phyloP scores from a whole-genome alignment of 2,113 vertebrate species.

The Microtus ochrogaster region DNA sequence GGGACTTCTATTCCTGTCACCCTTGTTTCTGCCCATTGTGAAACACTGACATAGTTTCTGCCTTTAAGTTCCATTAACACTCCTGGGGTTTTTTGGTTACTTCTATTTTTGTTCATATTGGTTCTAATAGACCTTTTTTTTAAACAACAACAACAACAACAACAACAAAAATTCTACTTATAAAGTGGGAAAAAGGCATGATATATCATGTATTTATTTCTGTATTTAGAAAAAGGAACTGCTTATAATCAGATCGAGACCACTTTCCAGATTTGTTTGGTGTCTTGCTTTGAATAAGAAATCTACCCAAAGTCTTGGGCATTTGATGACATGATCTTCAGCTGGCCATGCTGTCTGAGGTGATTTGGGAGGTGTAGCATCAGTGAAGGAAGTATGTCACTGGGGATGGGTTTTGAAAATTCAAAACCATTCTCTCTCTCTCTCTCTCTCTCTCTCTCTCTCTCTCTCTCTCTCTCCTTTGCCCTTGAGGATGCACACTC shows the following conservation, averaged over 20 bases:
- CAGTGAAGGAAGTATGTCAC: background rate
- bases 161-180: background rate
- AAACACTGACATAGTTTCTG: background rate
- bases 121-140: slow-evolving; percentile 12
- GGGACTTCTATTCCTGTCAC: background rate
- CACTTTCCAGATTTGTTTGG: slow-evolving; percentile 31
- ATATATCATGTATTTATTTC: background rate
- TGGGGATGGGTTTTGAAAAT: background rate
- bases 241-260: background rate
- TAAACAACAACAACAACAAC: background rate
- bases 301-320: background rate
- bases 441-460: background rate
- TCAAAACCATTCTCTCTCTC: too few relatives aligned
- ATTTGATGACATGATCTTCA: background rate
- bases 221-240: background rate
- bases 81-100: background rate
- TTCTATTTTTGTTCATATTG: background rate
- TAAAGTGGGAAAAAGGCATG: background rate
- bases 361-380: background rate
- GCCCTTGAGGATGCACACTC: background rate
- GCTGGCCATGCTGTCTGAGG: background rate
- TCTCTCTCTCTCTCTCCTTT: background rate
- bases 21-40: too few relatives aligned
- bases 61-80: background rate
- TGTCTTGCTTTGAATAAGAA: background rate